These are phyloP conservation scores for Tethea ocularis DNA, from an alignment of 2,888 invertebrate species.

Conservation along the genomic window DNA sequence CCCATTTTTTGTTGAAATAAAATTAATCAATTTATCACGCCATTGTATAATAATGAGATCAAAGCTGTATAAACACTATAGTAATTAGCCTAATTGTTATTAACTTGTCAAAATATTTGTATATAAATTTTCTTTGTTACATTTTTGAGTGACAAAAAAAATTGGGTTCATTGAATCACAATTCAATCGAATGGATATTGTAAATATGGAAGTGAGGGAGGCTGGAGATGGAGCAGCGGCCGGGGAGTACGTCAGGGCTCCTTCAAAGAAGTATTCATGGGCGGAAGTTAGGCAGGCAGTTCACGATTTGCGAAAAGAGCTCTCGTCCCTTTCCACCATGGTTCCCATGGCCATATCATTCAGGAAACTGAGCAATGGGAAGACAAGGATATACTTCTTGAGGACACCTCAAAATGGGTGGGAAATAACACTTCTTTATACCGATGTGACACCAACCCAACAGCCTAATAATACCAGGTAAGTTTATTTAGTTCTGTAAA, in stretches of 20 bases:
- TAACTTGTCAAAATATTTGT: slow-evolving; percentile 26
- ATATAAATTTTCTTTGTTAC: slow-evolving; percentile 40
- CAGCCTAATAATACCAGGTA: slow-evolving; percentile 81
- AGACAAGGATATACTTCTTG: slow-evolving; percentile 94
- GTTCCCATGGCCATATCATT: slow-evolving; percentile 93
- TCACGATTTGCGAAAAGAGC: slow-evolving; percentile 90
- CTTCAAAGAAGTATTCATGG: slow-evolving; percentile 86
- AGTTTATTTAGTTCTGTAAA: slow-evolving; percentile 14
- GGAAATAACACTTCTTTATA: slow-evolving; percentile 94
- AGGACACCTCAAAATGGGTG: slow-evolving; percentile 94
- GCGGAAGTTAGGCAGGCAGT: slow-evolving; percentile 91
- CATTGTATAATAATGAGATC: slow-evolving; percentile 40
- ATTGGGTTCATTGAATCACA: background rate
- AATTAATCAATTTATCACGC: slow-evolving; percentile 29
- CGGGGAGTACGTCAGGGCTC: slow-evolving; percentile 61
- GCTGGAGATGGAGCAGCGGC: slow-evolving; percentile 76
- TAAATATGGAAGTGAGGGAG: slow-evolving; percentile 75
- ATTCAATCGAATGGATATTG: slow-evolving; percentile 45
- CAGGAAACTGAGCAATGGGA: slow-evolving; percentile 89
- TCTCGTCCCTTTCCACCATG: slow-evolving; percentile 91
- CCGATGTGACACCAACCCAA: slow-evolving; percentile 89
- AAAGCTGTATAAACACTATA: slow-evolving; percentile 26
- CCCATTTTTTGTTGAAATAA: slow-evolving; percentile 42
- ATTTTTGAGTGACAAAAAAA: slow-evolving; percentile 19
- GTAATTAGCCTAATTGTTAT: slow-evolving; percentile 21